Base-by-base conservation (phyloP, 1,140 invertebrate species). In the Lasioglossum baleicum region DNA sequence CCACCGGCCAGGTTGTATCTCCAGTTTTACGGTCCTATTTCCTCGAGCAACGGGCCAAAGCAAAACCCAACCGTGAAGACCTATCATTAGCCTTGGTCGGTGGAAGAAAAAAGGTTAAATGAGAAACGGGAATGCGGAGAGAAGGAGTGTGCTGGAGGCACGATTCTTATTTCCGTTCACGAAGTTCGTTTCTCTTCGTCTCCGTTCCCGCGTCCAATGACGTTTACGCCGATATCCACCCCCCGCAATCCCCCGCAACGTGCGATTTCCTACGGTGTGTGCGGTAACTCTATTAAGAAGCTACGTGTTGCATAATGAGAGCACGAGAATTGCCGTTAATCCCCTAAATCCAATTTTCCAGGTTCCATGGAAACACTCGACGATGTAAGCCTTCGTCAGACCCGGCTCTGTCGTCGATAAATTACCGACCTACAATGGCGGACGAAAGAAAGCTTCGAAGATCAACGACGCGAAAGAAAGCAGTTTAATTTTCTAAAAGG, bases 321-420 rank as follows among this genome's bases (percentile, higher is more conserved):
- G 65, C 40, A 26, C 56, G 20, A 44, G 76, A 87, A 90, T 84
- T 77, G 82, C 72, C 67, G 76, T 65, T 66, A 75, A 81, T 73
- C 60, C 70, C 26, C 26, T 88, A 85, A 64, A 88, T 91, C 83
- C 84, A 89, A 90, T 90, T 89, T 84, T 82, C 82, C 73, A 79
- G 69, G 71, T 87, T 81, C 75, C 79, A 77, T 67, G 64, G 83
- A 88, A 82, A 85, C 15, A 64, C 81, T 84, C 75, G 72, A 67
- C 44, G 66, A 66, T 35, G 40, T 73, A 72, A 73, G 75, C 82
- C 80, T 69, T 87, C 64, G 71, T 2, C 44, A 68, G 40, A 58
- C 79, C 60, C 64, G 66, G 66, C 63, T 31, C 20, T 44, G 42
- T 78, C 58, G 60, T 84, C 81, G 69, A 85, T 87, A 86, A 87